These are phyloP conservation scores for Drosophila kokeensis DNA, from an alignment of 2,888 invertebrate species.

Conservation along the genomic window DNA sequence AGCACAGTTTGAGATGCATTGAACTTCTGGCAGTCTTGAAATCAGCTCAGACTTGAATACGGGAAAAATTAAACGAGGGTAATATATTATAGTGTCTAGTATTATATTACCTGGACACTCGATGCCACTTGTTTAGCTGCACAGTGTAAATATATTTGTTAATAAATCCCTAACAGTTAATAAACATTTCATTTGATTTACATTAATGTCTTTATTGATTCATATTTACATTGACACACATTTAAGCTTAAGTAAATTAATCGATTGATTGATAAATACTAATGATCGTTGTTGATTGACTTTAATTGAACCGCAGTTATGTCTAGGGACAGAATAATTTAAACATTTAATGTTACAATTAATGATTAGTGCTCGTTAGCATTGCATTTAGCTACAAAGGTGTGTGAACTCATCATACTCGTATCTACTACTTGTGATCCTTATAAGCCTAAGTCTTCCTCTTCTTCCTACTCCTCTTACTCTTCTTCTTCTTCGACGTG, in stretches of 20 bases:
- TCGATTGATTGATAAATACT: slow-evolving; percentile 38
- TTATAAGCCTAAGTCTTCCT: slow-evolving; percentile 47
- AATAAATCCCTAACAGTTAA: not conserved
- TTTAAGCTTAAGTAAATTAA: slow-evolving; percentile 31
- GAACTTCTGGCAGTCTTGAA: slow-evolving; percentile 7
- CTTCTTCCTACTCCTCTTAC: slow-evolving; percentile 33
- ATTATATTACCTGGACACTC: not conserved
- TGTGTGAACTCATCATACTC: slow-evolving; percentile 17
- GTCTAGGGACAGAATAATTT: slow-evolving; percentile 62
- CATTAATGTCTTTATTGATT: slow-evolving; percentile 35
- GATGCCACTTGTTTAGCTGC: not conserved
- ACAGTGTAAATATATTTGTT: not conserved
- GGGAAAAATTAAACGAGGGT: not conserved
- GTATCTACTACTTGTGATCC: slow-evolving; percentile 7
- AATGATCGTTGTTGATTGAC: slow-evolving; percentile 45
- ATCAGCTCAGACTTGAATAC: not conserved
- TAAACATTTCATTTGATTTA: slow-evolving; percentile 8
- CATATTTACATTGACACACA: slow-evolving; percentile 52
- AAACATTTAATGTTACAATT: slow-evolving; percentile 56
- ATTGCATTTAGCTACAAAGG: slow-evolving; percentile 46
- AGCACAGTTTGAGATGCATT: slow-evolving; percentile 44
- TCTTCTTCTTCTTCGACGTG: not conserved
- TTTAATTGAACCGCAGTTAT: slow-evolving; percentile 42
- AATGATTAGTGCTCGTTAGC: slow-evolving; percentile 73
- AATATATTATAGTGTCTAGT: too few species aligned